phyloP scores from a whole-genome alignment of 2,797 vertebrate genomes.

The Taenioides sp. region DNA sequence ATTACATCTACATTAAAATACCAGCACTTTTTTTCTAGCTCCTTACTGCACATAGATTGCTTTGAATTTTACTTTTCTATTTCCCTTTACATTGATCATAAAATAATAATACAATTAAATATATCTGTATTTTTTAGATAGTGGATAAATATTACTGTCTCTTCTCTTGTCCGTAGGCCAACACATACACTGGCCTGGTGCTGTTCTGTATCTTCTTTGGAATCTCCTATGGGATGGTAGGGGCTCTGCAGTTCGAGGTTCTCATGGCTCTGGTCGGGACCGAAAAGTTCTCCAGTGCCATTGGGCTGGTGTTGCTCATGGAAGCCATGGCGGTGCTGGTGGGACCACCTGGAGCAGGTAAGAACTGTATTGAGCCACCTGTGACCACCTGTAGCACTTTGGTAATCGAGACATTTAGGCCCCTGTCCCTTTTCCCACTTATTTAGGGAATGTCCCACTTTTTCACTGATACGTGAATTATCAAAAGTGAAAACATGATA shows the following conservation, averaged over 20 bases:
- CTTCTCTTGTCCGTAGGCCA: not conserved
- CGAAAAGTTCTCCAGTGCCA: slow-evolving; percentile 91
- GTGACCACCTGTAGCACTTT: too few species aligned
- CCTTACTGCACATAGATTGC: not conserved
- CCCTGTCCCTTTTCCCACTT: too few species aligned
- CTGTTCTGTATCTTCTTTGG: slow-evolving; percentile 96
- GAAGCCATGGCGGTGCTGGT: slow-evolving; percentile 92
- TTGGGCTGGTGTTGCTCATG: slow-evolving; percentile 90
- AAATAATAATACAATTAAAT: not conserved
- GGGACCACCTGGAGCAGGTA: slow-evolving; percentile 91
- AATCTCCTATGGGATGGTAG: slow-evolving; percentile 97
- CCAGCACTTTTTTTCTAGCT: too few species aligned
- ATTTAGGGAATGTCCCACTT: too few species aligned
- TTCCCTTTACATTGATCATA: not conserved
- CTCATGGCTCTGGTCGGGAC: slow-evolving; percentile 95
- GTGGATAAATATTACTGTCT: too few species aligned
- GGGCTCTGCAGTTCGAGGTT: slow-evolving; percentile 96
- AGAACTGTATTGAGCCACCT: not conserved
- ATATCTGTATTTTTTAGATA: too few species aligned
- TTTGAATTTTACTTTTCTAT: not conserved
- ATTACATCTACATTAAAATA: too few species aligned
- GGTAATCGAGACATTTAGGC: too few species aligned
- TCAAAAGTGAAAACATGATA: too few species aligned
- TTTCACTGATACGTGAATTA: too few species aligned
- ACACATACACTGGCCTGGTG: slow-evolving; percentile 79